A percentile compares a stretch with the other conserved stretches of the same genome.
phyloP scores from a whole-genome alignment of 1,140 invertebrate species.

The Microplitis mediator region DNA sequence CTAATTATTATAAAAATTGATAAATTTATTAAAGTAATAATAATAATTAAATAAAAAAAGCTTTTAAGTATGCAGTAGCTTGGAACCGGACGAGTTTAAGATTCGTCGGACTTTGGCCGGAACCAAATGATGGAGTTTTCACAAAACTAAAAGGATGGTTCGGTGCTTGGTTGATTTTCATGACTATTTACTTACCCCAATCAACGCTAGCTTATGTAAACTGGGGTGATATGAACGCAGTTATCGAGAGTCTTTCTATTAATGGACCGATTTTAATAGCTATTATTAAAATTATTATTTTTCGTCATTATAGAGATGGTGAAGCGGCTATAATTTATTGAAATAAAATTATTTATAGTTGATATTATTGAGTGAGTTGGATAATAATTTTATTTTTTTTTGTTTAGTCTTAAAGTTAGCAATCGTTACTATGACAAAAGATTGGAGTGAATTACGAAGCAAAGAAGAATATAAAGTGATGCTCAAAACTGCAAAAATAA shows the following conservation, averaged over 20 bases:
- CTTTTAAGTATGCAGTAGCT: slow-evolving; percentile 30
- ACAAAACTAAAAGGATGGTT: slow-evolving; percentile 5
- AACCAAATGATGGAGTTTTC: slow-evolving; percentile 14
- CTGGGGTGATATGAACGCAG: slow-evolving; percentile 27
- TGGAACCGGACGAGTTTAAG: slow-evolving; percentile 28
- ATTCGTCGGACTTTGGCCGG: slow-evolving; percentile 34
- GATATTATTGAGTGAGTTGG: not conserved
- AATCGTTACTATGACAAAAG: slow-evolving; percentile 12
- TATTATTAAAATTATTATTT: slow-evolving; percentile 19
- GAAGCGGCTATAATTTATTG: not conserved
- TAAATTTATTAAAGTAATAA: not conserved
- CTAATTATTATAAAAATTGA: no score
- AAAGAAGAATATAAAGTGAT: slow-evolving; percentile 21
- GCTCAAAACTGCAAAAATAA: slow-evolving; percentile 21
- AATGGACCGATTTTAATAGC: slow-evolving; percentile 27
- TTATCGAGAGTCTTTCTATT: slow-evolving; percentile 31
- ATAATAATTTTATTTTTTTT: not conserved
- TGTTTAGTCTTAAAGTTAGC: slow-evolving; percentile 18
- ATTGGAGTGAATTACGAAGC: slow-evolving; percentile 12
- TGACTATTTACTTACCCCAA: slow-evolving; percentile 26
- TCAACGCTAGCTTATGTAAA: slow-evolving; percentile 22
- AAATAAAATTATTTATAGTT: not conserved
- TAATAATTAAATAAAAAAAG: slow-evolving; percentile 7
- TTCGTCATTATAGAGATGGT: slow-evolving; percentile 27
- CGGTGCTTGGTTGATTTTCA: slow-evolving; percentile 9